A percentile compares a stretch with the other conserved stretches of the same genome.
These are phyloP conservation scores for Lasioglossum pauxillum DNA, from an alignment of 2,888 invertebrate species.

Conservation along the genomic window DNA sequence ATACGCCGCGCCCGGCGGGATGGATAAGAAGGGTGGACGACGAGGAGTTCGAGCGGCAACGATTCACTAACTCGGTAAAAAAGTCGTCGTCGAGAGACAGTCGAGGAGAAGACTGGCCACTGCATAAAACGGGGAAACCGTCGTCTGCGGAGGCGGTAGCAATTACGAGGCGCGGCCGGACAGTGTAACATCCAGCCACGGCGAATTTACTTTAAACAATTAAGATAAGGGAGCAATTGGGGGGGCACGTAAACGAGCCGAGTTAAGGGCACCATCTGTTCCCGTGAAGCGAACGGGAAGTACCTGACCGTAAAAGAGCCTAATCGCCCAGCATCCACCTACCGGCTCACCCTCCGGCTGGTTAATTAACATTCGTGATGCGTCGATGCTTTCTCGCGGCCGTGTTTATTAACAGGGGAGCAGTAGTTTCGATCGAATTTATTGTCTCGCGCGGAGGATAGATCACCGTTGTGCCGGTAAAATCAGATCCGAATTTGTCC, in stretches of 20 bases:
- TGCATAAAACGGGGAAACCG: background rate
- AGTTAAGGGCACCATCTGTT: constrained; percentile 31
- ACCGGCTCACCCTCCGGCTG: background rate
- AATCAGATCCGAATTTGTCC: too few species aligned
- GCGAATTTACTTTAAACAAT: constrained; percentile 33
- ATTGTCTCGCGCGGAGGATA: background rate
- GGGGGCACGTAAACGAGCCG: constrained; percentile 15
- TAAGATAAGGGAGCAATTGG: constrained; percentile 26
- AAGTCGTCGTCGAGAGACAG: background rate
- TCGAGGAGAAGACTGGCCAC: background rate
- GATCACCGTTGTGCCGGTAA: background rate
- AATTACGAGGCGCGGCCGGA: constrained; percentile 9
- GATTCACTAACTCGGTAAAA: constrained; percentile 19
- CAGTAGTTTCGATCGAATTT: background rate
- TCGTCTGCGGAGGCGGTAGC: background rate
- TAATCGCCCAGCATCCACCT: background rate
- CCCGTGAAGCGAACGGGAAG: constrained; percentile 11
- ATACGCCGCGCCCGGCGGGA: background rate
- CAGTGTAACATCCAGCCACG: constrained; percentile 4
- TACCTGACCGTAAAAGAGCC: constrained; percentile 21
- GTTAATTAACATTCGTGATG: constrained; percentile 31
- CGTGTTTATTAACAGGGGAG: constrained; percentile 17
- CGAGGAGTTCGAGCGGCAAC: constrained; percentile 7
- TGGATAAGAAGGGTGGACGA: background rate
- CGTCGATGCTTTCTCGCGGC: background rate